phyloP scores from a whole-genome alignment of 2,113 vertebrate genomes.

The Glaucidium brasilianum region DNA sequence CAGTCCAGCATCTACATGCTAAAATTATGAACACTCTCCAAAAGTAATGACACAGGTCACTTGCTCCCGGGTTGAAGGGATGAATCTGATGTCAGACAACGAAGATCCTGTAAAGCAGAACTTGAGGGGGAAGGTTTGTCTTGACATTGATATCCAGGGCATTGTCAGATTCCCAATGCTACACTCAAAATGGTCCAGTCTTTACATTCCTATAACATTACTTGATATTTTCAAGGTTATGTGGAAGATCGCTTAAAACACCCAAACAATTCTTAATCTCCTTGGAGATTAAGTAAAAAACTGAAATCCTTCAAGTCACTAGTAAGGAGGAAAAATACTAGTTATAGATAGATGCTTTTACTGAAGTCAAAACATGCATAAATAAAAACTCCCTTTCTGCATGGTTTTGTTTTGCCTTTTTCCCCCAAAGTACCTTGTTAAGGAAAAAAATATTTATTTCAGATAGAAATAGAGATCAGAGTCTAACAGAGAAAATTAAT shows the following conservation, averaged over 20 bases:
- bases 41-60: neutral
- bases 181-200: neutral
- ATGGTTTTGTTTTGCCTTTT: neutral
- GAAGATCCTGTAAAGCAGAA: neutral
- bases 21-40: neutral
- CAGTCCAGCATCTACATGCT: neutral
- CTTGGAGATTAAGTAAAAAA: neutral
- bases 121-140: neutral
- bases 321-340: neutral
- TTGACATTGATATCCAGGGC: neutral
- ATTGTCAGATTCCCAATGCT: neutral
- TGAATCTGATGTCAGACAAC: neutral
- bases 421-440: rapidly evolving
- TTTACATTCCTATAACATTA: neutral
- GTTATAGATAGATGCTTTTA: neutral
- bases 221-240: neutral
- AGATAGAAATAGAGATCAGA: neutral
- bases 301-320: neutral
- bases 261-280: neutral
- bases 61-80: neutral
- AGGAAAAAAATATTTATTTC: neutral
- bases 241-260: neutral
- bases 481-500: neutral
- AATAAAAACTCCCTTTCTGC: neutral
- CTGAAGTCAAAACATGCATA: neutral